Base-by-base conservation (phyloP, 2,888 invertebrate species). In the Artemia sinica region DNA sequence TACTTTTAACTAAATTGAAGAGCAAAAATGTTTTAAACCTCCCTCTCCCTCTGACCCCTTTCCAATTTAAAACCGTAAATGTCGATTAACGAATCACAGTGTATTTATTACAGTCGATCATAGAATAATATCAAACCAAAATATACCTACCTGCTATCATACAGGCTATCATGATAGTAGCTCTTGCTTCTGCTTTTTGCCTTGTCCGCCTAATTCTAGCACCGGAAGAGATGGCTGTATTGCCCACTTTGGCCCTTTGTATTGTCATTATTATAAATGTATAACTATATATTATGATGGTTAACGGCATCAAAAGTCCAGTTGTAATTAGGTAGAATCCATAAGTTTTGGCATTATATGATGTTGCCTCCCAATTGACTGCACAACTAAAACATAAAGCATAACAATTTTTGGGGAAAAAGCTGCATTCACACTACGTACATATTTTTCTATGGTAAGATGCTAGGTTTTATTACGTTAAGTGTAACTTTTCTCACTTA, bases 151-250 rank as follows among this genome's bases (percentile, higher is more conserved):
- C 6, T 58, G 58, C 14, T n/a, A 58, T 58, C 58, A 58, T 58
- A 58, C n/a, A 58, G 58, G 58, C 58, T 58, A 58, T 58, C 58
- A 58, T 58, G 8, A 14, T 14, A n/a, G 58, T 58, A 8, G 58
- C 58, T 58, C 58, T n/a, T n/a, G 58, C 58, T 14, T 58, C 58
- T 8, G 58, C 58, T 58, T 14, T n/a, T 14, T 58, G 58, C 58
- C 58, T 58, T 8, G 58, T 6, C 58, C 14, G 58, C 58, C 58
- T 58, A 8, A 14, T 6, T 14, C 14, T n/a, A 58, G 9, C 58
- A 14, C 14, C n/a, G 8, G n/a, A 14, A n/a, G n/a, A 14, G n/a
- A 58, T 58, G 9, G 58, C 58, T 58, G 58, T 58, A 9, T 58
- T 58, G 14, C 58, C 58, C 6, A 58, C 14, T 14, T 14, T 6